Percentiles rank a stretch among this genome's conserved stretches.
Evolutionary conservation across 2,797 vertebrate species (phyloP).

Genomic region (Pyrocephalus nanus): DNA sequence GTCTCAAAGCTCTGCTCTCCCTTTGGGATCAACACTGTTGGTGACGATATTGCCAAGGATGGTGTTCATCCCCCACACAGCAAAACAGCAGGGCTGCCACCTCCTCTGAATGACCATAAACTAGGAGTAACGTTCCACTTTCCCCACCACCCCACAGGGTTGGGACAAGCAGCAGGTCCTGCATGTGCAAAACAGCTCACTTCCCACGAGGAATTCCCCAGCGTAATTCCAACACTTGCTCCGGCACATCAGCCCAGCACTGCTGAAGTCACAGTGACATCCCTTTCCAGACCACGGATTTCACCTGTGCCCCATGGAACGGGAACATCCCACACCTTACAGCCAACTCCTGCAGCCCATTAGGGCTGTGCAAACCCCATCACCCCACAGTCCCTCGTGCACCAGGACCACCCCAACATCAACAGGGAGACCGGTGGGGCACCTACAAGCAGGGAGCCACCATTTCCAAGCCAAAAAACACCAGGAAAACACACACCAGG

Average conservation of each 20-base stretch:
- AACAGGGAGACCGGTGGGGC: neutral
- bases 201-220: accelerated
- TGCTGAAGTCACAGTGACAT: accelerated
- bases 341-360: neutral
- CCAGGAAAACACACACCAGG: accelerated
- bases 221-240: neutral
- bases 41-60: neutral
- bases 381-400: neutral
- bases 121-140: neutral
- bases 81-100: neutral
- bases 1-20: neutral
- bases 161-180: neutral
- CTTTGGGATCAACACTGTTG: neutral
- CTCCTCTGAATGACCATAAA: neutral
- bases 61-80: neutral
- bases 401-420: neutral
- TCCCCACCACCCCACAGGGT: neutral
- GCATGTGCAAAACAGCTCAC: accelerated
- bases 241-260: accelerated
- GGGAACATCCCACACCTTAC: neutral
- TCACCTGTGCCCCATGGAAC: accelerated
- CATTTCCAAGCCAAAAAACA: neutral
- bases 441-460: neutral
- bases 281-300: neutral
- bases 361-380: too few species aligned